Evolutionary conservation across 2,113 vertebrate genomes (phyloP).

Genomic region (Zosterops borbonicus): DNA sequence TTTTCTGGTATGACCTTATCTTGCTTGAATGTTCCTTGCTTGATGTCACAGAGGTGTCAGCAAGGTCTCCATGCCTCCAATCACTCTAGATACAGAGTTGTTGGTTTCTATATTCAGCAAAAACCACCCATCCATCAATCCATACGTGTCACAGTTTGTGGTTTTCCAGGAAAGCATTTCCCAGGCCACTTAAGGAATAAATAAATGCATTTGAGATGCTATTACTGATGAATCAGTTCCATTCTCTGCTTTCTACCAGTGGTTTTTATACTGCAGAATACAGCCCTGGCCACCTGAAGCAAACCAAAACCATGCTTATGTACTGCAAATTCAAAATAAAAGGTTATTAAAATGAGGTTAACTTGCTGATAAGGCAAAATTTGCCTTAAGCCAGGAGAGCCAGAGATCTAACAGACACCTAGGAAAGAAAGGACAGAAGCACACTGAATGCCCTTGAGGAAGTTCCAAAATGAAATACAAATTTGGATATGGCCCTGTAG

Average conservation of each 20-base stretch:
- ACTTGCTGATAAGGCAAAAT: neutral
- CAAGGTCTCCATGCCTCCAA: neutral
- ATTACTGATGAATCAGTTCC: neutral
- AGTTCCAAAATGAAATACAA: neutral
- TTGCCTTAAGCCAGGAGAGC: neutral
- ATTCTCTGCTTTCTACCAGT: neutral
- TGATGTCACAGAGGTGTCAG: neutral
- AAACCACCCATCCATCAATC: neutral
- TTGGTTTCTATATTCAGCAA: neutral
- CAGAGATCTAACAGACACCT: neutral
- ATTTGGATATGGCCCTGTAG: neutral
- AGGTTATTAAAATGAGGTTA: neutral
- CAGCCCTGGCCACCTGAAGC: neutral
- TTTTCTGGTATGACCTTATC: neutral
- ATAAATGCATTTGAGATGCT: neutral
- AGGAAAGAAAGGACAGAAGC: neutral
- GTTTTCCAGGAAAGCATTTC: slow-evolving; percentile 7
- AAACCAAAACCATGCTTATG: neutral
- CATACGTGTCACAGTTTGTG: neutral
- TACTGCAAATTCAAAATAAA: neutral
- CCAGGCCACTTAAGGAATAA: neutral
- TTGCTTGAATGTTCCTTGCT: neutral
- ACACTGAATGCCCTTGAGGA: neutral
- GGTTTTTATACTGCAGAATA: neutral
- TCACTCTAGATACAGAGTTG: neutral